Evolutionary conservation across 2,888 invertebrate genomes (phyloP).

Genomic region (Leucania comma): DNA sequence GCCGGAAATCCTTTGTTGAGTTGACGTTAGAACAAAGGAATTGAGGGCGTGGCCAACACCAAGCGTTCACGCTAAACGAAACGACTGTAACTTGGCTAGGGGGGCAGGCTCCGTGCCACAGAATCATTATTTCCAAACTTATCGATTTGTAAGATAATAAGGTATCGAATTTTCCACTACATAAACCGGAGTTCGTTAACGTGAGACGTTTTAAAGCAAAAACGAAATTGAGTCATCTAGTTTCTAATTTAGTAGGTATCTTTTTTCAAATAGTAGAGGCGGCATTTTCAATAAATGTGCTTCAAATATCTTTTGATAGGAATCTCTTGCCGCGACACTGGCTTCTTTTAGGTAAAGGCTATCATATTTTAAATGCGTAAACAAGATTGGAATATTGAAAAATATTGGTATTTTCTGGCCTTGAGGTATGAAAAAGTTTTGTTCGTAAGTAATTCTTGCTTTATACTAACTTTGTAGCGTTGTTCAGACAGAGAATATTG

Average conservation of each 20-base stretch:
- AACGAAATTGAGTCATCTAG: conserved; percentile 41
- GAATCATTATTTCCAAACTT: conserved; percentile 53
- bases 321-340: conserved; percentile 10
- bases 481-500: neutral
- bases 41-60: too few relatives aligned
- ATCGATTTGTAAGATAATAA: conserved; percentile 61
- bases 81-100: neutral
- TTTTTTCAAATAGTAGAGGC: conserved; percentile 13
- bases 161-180: conserved; percentile 61
- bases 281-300: conserved; percentile 20
- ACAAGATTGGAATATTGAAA: conserved; percentile 13
- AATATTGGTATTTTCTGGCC: neutral
- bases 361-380: conserved; percentile 4
- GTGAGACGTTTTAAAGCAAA: conserved; percentile 31
- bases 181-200: conserved; percentile 51
- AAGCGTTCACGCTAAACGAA: too few relatives aligned
- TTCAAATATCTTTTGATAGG: conserved; percentile 26
- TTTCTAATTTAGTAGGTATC: conserved; percentile 35
- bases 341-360: neutral
- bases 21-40: too few relatives aligned
- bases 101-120: conserved; percentile 4
- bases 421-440: conserved; percentile 1
- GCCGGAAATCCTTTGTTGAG: too few relatives aligned
- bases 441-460: conserved; percentile 1
- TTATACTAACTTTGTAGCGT: conserved; percentile 11